phyloP scores from a whole-genome alignment of 2,888 invertebrate species.

The Lasioglossum marginatum region DNA sequence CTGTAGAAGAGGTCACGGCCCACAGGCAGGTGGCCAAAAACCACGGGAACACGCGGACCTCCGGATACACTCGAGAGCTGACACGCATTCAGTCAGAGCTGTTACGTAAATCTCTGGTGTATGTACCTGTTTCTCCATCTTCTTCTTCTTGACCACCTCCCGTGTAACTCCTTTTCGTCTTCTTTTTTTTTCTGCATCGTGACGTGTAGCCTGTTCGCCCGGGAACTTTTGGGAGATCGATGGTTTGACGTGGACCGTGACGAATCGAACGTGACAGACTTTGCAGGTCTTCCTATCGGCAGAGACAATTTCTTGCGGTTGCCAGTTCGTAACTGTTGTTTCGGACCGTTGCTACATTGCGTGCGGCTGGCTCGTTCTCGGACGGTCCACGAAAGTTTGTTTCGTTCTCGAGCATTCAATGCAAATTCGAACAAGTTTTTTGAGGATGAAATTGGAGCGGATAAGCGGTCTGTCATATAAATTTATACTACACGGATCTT shows the following conservation, averaged over 20 bases:
- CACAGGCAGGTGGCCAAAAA: slow-evolving; percentile 78
- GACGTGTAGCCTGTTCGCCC: background rate
- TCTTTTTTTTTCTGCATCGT: background rate
- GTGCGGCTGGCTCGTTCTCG: background rate
- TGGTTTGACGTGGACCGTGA: slow-evolving; percentile 44
- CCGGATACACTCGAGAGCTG: slow-evolving; percentile 62
- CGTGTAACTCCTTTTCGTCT: slow-evolving; percentile 30
- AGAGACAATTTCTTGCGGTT: background rate
- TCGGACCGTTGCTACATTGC: background rate
- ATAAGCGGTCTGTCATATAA: background rate
- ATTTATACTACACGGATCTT: too few relatives aligned
- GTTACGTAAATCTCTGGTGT: slow-evolving; percentile 75
- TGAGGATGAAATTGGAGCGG: background rate
- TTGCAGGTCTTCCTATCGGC: background rate
- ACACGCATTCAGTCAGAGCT: slow-evolving; percentile 74
- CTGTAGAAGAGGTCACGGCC: slow-evolving; percentile 74
- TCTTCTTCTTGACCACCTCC: slow-evolving; percentile 5
- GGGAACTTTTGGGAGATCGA: slow-evolving; percentile 39
- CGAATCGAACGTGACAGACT: slow-evolving; percentile 42
- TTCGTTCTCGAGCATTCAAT: background rate
- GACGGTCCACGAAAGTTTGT: background rate
- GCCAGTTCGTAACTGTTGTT: background rate
- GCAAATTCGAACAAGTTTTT: background rate
- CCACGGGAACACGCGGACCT: slow-evolving; percentile 37
- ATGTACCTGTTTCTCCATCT: slow-evolving; percentile 45